phyloP scores from a whole-genome alignment of 2,888 invertebrate species.

The Acleris cristana region DNA sequence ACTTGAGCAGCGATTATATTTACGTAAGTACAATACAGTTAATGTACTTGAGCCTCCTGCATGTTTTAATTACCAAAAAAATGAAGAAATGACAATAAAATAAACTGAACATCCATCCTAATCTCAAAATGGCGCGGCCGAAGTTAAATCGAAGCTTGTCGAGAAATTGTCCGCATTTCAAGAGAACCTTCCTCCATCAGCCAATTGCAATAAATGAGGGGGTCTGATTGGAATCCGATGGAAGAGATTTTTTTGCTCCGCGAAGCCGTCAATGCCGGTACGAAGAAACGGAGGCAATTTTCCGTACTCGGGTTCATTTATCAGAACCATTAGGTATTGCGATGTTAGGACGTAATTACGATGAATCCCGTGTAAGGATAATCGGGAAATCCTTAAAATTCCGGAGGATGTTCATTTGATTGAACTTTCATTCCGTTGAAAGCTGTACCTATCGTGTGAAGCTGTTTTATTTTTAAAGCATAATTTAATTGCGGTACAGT shows the following conservation, averaged over 20 bases:
- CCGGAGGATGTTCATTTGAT: too few relatives aligned
- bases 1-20: too few relatives aligned
- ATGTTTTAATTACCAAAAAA: neutral
- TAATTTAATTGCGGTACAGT: too few relatives aligned
- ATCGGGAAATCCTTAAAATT: neutral
- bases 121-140: slow-evolving; percentile 15
- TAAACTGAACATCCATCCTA: neutral
- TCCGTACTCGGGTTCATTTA: slow-evolving; percentile 57
- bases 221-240: slow-evolving; percentile 71
- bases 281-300: slow-evolving; percentile 63
- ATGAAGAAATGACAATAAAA: neutral
- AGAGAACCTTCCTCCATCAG: slow-evolving; percentile 60
- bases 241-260: slow-evolving; percentile 62
- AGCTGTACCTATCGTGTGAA: too few relatives aligned
- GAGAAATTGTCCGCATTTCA: slow-evolving; percentile 27
- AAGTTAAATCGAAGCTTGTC: slow-evolving; percentile 27
- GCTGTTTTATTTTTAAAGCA: too few relatives aligned
- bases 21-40: too few relatives aligned
- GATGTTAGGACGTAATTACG: slow-evolving; percentile 34
- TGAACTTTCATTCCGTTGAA: too few relatives aligned
- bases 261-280: slow-evolving; percentile 54
- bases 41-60: too few relatives aligned
- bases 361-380: slow-evolving; percentile 6
- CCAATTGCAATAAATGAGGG: slow-evolving; percentile 72
- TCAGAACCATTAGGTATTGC: slow-evolving; percentile 57